Evolutionary conservation across 2,113 vertebrate species (phyloP).

Genomic region (Pygoscelis antarcticus): DNA sequence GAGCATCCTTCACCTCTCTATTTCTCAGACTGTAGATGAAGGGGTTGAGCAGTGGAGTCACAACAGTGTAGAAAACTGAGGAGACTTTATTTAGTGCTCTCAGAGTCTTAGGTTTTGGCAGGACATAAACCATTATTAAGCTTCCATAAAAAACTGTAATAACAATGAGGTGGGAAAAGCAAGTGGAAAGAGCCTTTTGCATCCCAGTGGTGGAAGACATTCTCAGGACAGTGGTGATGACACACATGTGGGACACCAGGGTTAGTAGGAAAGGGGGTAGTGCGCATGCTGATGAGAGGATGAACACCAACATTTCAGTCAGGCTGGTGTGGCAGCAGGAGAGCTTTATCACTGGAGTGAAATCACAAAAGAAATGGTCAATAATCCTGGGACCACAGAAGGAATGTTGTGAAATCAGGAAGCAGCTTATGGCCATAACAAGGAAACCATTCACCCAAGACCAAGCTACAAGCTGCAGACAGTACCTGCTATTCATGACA

Average conservation of each 20-base stretch:
- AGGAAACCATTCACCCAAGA: not conserved
- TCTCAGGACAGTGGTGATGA: not conserved
- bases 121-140: not conserved
- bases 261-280: not conserved
- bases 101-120: not conserved
- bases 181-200: not conserved
- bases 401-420: not conserved
- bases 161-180: not conserved
- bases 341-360: not conserved
- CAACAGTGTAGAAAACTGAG: not conserved
- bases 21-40: too few relatives aligned
- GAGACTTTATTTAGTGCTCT: not conserved
- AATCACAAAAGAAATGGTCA: not conserved
- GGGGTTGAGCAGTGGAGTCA: not conserved
- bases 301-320: not conserved
- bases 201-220: not conserved
- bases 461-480: not conserved
- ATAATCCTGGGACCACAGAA: not conserved
- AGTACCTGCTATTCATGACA: not conserved
- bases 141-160: not conserved
- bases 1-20: not conserved
- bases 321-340: not conserved
- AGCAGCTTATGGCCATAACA: not conserved
- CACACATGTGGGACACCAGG: too few relatives aligned
- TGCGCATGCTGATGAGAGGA: not conserved